Evolutionary conservation across 2,113 vertebrate genomes (phyloP).

Genomic region (Eclectus roratus): DNA sequence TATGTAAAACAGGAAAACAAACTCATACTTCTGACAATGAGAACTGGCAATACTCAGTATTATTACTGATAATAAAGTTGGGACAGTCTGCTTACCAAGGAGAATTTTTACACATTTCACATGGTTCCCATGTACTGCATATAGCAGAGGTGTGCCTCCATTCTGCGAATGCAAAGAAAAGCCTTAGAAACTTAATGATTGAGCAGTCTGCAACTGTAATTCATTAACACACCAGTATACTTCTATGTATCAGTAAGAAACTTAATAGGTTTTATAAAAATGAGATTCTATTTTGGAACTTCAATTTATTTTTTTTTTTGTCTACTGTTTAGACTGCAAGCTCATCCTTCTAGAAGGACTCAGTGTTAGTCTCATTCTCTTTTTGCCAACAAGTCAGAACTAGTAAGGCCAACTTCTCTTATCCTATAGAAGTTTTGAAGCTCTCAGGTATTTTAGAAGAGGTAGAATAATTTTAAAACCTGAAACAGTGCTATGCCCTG

Average conservation of each 20-base stretch:
- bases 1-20: constrained; percentile 60
- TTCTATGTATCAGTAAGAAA: not conserved
- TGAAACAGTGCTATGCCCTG: not conserved
- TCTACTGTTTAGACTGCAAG: not conserved
- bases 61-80: not conserved
- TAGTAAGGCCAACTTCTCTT: not conserved
- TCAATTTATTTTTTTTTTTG: not conserved
- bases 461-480: not conserved
- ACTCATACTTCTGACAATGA: not conserved
- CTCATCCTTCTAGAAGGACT: not conserved
- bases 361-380: not conserved
- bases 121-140: constrained; percentile 97
- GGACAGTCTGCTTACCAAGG: constrained; percentile 78
- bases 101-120: constrained; percentile 96
- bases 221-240: not conserved
- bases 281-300: not conserved
- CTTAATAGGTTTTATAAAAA: not conserved
- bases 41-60: not conserved
- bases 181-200: not conserved
- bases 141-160: constrained; percentile 92
- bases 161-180: constrained; percentile 80
- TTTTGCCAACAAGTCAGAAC: not conserved
- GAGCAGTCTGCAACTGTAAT: not conserved
- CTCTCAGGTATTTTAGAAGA: not conserved
- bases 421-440: not conserved